Evolutionary conservation across 2,888 invertebrate genomes (phyloP), one percentile per base, ranked within the genome.

Genomic region (Spisula subtruncata): DNA sequence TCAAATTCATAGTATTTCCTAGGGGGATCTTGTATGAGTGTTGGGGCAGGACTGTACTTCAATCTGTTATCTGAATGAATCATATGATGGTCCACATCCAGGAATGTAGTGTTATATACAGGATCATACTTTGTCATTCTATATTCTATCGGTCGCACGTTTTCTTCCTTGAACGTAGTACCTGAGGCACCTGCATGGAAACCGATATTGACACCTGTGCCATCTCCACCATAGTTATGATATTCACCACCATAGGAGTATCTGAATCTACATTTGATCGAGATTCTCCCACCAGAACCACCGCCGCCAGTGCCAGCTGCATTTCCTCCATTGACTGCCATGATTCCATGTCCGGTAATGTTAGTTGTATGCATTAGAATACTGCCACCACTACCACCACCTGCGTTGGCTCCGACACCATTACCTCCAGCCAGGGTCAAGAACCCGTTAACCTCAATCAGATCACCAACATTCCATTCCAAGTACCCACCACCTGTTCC

Each of bases 311-410:
- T 88, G 18, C 92, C 93, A 4, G 86, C 83, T 71, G 94, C 95
- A 71, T 92, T 85, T 29, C 95, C 95, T 80, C 95, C 95, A 83
- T 90, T 89, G 20, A 95, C 95, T 81, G 92, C 88, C 56, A 95
- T 93, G 20, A 92, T 87, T 6, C 95, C 95, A 91, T 95, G 95
- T 32, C 95, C 95, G 1, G 94, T 94, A 60, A 95, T 94, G 88
- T 95, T 95, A 20, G 93, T 93, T 14, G 95, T 89, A 35, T 91
- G 85, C 46, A 95, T 92, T 25, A 94, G 85, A 20, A 94, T 87
- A 89, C 94, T 91, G 0, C 95, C 95, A n/a, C 95, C 95, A 92
- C 94, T 94, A 6, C 95, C 95, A 29, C 95, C 95, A 35, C 95
- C 95, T 46, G 94, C 93, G 90, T 94, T 85, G 1, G 35, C 80